These are phyloP conservation scores for Argya squamiceps DNA, from an alignment of 2,797 vertebrate genomes.

Conservation along the genomic window DNA sequence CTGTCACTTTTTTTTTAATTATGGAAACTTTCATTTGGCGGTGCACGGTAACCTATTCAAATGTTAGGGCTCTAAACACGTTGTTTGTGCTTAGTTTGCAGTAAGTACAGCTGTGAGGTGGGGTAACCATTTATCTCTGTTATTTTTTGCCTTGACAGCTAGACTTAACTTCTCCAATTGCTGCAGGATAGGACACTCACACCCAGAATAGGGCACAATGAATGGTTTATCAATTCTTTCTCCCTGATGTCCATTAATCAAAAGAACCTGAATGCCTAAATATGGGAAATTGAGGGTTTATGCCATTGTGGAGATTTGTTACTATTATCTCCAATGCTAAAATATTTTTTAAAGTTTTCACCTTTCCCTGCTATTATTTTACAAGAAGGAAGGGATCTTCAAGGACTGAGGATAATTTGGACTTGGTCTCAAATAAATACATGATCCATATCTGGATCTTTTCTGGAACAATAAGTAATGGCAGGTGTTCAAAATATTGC, in stretches of 20 bases:
- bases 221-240: not conserved
- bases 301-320: not conserved
- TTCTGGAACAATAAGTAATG: not conserved
- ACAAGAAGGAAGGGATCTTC: not conserved
- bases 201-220: not conserved
- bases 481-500: not conserved
- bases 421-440: not conserved
- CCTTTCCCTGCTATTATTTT: not conserved
- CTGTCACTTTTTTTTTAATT: constrained; percentile 26
- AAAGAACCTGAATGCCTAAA: not conserved
- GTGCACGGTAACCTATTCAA: constrained; percentile 10
- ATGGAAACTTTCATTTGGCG: not conserved
- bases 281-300: not conserved
- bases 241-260: not conserved
- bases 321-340: not conserved
- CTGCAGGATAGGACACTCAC: not conserved
- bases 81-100: constrained; percentile 29
- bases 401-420: not conserved
- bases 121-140: constrained; percentile 31
- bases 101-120: not conserved
- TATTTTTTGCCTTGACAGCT: constrained; percentile 24
- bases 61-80: not conserved
- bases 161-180: not conserved
- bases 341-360: not conserved
- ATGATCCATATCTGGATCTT: not conserved